Evolutionary conservation across 2,888 invertebrate genomes (phyloP).

Genomic region (Eupithecia subumbrata): DNA sequence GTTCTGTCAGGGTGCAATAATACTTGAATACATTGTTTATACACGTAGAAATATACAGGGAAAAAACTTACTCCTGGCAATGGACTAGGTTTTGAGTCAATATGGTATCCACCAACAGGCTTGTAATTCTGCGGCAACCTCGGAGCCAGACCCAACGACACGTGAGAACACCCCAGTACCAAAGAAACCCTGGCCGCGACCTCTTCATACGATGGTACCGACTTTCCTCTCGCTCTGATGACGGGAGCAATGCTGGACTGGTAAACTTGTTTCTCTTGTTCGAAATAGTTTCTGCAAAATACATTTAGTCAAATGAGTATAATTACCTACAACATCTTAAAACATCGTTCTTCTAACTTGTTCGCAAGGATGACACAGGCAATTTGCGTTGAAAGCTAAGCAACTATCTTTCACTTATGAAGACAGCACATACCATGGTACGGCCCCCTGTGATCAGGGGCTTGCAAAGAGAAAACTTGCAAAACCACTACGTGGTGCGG

Average conservation of each 20-base stretch:
- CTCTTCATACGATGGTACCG: constrained; percentile 52
- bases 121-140: constrained; percentile 61
- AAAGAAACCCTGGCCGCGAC: constrained; percentile 58
- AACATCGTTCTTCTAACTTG: no score
- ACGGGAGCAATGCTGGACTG: constrained; percentile 28
- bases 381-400: no score
- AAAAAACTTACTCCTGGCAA: constrained; percentile 55
- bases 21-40: neutral
- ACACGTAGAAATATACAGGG: no score
- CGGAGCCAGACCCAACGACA: constrained; percentile 54
- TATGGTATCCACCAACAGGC: constrained; percentile 65
- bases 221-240: constrained; percentile 45
- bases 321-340: no score
- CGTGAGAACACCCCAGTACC: constrained; percentile 58
- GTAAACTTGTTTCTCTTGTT: constrained; percentile 33
- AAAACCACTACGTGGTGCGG: no score
- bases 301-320: no score
- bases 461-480: no score
- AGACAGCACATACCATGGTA: no score
- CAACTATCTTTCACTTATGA: no score
- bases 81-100: constrained; percentile 53
- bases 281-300: constrained; percentile 29
- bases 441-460: no score
- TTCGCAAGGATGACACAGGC: no score
- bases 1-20: neutral